phyloP scores from a whole-genome alignment of 2,797 vertebrate genomes.

The Echeneis naucrates region DNA sequence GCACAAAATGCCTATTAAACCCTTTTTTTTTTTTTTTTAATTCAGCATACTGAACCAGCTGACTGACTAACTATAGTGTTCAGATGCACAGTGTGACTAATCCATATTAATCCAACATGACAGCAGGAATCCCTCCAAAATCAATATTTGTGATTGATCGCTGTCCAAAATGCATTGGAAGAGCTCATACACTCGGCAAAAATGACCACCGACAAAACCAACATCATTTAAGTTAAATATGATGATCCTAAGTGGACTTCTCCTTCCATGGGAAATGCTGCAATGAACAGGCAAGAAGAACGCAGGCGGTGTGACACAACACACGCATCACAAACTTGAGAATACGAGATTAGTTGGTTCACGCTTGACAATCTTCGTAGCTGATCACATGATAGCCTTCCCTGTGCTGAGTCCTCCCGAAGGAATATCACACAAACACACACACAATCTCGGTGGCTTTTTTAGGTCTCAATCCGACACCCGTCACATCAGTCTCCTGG shows the following conservation, averaged over 20 bases:
- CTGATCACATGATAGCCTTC: constrained; percentile 47
- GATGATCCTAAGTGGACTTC: constrained; percentile 11
- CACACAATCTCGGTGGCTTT: constrained; percentile 69
- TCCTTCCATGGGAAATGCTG: background rate
- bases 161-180: constrained; percentile 54
- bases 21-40: constrained; percentile 32
- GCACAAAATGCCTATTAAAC: constrained; percentile 59
- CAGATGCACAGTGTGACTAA: constrained; percentile 64
- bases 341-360: constrained; percentile 12
- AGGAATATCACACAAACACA: constrained; percentile 34
- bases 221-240: constrained; percentile 40
- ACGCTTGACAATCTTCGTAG: constrained; percentile 27
- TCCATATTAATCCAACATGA: constrained; percentile 77
- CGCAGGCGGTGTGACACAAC: constrained; percentile 10
- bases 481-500: constrained; percentile 75
- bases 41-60: constrained; percentile 47
- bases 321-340: constrained; percentile 12
- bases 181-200: constrained; percentile 34
- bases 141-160: constrained; percentile 74
- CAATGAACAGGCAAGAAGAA: constrained; percentile 16
- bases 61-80: constrained; percentile 60
- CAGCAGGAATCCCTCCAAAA: constrained; percentile 64
- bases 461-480: constrained; percentile 71
- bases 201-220: constrained; percentile 46
- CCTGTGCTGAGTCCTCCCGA: constrained; percentile 56